These are phyloP conservation scores for Criorhina ranunculi DNA, from an alignment of 2,888 invertebrate genomes.

Conservation along the genomic window DNA sequence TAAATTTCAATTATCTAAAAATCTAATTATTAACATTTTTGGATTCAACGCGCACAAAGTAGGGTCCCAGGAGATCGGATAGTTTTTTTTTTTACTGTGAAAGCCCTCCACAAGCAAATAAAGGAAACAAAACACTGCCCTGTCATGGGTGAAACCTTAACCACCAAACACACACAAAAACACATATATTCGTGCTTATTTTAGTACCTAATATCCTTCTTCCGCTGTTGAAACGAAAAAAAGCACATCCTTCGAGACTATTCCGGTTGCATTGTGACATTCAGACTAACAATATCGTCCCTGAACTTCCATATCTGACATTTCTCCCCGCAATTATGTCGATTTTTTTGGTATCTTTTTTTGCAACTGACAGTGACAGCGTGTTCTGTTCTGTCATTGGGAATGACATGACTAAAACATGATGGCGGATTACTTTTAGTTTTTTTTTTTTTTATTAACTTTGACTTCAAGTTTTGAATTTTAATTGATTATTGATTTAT, in stretches of 20 bases:
- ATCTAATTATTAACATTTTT: slow-evolving; percentile 53
- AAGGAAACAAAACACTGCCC: slow-evolving; percentile 1
- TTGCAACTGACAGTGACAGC: slow-evolving; percentile 1
- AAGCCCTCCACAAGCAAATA: background rate
- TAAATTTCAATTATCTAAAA: slow-evolving; percentile 66
- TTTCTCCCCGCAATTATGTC: background rate
- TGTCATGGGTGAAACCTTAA: slow-evolving; percentile 2
- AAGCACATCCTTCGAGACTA: slow-evolving; percentile 46
- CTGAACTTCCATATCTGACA: slow-evolving; percentile 45
- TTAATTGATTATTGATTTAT: slow-evolving; percentile 46
- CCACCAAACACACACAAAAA: background rate
- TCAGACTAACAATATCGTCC: slow-evolving; percentile 53
- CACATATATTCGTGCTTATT: slow-evolving; percentile 19
- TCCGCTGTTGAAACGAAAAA: slow-evolving; percentile 7
- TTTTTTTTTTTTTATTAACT: slow-evolving; percentile 30
- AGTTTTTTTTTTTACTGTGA: background rate
- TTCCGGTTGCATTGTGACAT: slow-evolving; percentile 51
- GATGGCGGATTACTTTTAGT: slow-evolving; percentile 13
- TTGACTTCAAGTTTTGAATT: slow-evolving; percentile 18
- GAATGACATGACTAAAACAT: slow-evolving; percentile 17
- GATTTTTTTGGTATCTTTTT: slow-evolving; percentile 3
- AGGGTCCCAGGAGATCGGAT: background rate
- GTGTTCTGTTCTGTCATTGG: slow-evolving; percentile 13
- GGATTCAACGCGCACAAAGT: slow-evolving; percentile 10
- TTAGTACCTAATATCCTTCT: slow-evolving; percentile 23